Evolutionary conservation across 2,888 invertebrate genomes (phyloP), one percentile per base, ranked within the genome.

Genomic region (Conus canariensis): DNA sequence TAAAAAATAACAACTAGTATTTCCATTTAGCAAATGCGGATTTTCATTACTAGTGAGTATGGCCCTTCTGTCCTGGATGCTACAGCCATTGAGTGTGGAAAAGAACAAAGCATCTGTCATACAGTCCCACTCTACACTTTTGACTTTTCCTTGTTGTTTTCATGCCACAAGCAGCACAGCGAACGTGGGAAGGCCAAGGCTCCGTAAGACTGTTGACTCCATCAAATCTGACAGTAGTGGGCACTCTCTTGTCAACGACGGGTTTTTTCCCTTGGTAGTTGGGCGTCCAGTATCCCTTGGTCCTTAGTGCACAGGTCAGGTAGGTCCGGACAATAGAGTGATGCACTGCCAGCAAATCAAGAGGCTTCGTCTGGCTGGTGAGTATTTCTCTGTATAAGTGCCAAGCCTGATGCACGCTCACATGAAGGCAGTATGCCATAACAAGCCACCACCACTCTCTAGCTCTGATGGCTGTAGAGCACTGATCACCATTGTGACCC

Each of bases 231-330:
- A 88, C 5, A 19, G 19, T 6, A 74, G 3, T n/a, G 19, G 87
- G 67, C 5, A 87, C 87, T 25, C 87, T 22, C 87, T 87, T 87
- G 67, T 87, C 45, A 87, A n/a, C 5, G 25, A 0, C 22, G 64
- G 45, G 74, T 6, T n/a, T 74, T 16, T 3, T 3, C 60, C 60
- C 60, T 64, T 3, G 60, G 60, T 64, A 64, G 4, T 74, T 74
- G 74, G 7, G 5, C 74, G 74, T 22, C 74, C 74, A 74, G 74
- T 3, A n/a, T 64, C 60, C 60, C 16, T 64, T 64, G 60, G 60
- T 64, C 60, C 16, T 64, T 64, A 3, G 60, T 64, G 60, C 60
- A 16, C 60, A 64, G 60, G 60, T 3, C 16, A 64, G 60, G 60
- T 64, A 64, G 60, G 60, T 64, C 16, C 9, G 60, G 16, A 3